Evolutionary conservation across 2,888 invertebrate species (phyloP), one percentile per base, ranked within the genome.

Genomic region (Euzophera pinguis): DNA sequence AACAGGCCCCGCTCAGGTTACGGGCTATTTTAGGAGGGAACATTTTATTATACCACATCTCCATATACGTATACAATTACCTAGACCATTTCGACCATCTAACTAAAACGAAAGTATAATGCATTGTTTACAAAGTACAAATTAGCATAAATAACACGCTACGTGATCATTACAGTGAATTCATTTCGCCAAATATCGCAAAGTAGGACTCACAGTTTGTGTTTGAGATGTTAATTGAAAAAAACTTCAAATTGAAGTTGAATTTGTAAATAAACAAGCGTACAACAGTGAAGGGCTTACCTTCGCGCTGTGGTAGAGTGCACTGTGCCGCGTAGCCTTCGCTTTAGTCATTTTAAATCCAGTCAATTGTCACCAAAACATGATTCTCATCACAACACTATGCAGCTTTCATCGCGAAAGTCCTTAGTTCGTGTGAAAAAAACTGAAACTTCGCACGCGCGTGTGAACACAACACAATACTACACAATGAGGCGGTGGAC

Each of bases 261-360:
- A 34, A 8, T 45, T 9, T 13, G 45, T 50, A 61, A 59, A 65
- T 64, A 67, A 60, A 38, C 51, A 50, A 59, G 47, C 52, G 37
- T 34, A 27, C 1, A 42, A 22, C 22, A 55, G 48, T 35, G 48
- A 60, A 62, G 67, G 71, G 71, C 88, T 90, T 77, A 95, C 95
- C 94, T 95, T 95, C 52, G 94, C 93, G 72, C 94, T 93, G 84
- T 95, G 95, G 80, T 92, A 94, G 55, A 95, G 91, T 62, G 95
- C 94, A 73, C 91, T 92, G 58, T 89, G 91, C 70, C 90, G 75
- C 53, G 88, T 90, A 64, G 78, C 75, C 75, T 92, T 93, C 55
- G 92, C 90, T 78, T 93, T 93, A 65, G 92, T 92, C 92, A 92
- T 92, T 60, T 76, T 59, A 61, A 77, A 78, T 79, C 83, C 81